Conservation (phyloP, 2,888 invertebrate species). For the Macrosoma leucophasiata region DNA sequence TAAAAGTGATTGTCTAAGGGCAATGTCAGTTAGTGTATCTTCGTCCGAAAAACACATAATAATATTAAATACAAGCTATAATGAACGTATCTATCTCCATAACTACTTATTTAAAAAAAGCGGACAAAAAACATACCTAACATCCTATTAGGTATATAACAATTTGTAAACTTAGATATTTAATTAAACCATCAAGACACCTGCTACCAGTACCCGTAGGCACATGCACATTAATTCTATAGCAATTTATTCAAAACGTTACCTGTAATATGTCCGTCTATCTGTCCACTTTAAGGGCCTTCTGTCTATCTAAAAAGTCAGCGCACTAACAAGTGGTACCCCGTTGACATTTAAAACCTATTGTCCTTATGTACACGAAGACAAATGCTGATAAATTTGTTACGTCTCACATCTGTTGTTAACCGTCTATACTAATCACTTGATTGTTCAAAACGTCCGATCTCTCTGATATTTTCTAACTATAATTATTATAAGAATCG, state of each 20-base stretch:
- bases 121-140: too few species aligned
- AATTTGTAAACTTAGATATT: too few species aligned
- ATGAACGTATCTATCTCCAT: neutral
- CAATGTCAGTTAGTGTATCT: too few species aligned
- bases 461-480: constrained; percentile 5
- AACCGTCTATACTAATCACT: too few species aligned
- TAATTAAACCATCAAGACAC: too few species aligned
- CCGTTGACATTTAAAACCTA: constrained; percentile 33
- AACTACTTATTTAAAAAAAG: constrained; percentile 1
- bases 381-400: constrained; percentile 30
- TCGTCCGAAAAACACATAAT: constrained; percentile 1
- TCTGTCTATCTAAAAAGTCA: constrained; percentile 39
- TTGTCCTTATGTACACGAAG: constrained; percentile 25
- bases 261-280: constrained; percentile 37
- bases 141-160: too few species aligned
- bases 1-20: too few species aligned
- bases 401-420: constrained; percentile 28
- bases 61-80: neutral
- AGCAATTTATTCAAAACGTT: constrained; percentile 41
- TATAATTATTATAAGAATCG: constrained; percentile 7
- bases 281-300: constrained; percentile 48
- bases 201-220: constrained; percentile 35
- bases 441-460: too few species aligned
- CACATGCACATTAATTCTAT: constrained; percentile 36
- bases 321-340: constrained; percentile 17